Evolutionary conservation across 2,888 invertebrate species (phyloP).

Genomic region (Agrochola lychnidis): DNA sequence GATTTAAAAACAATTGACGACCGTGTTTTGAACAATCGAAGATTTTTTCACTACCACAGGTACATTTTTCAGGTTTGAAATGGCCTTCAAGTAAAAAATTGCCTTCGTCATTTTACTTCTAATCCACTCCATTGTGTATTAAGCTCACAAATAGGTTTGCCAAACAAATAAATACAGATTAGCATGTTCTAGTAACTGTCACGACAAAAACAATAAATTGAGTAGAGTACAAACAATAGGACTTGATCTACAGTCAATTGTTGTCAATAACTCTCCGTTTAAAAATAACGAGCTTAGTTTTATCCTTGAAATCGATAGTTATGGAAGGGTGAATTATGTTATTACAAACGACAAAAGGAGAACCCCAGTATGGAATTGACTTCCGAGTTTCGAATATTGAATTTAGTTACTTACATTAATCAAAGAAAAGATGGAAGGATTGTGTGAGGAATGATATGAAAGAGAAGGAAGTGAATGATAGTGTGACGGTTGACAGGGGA

Average conservation of each 20-base stretch:
- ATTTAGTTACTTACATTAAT: not conserved
- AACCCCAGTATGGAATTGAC: not conserved
- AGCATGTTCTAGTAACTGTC: constrained; percentile 15
- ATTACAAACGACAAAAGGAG: not conserved
- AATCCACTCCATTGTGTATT: constrained; percentile 15
- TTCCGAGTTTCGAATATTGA: not conserved
- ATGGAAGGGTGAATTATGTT: not conserved
- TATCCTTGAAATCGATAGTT: constrained; percentile 18
- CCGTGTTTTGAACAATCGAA: not conserved
- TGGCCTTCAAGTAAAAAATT: not conserved
- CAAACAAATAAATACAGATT: constrained; percentile 43
- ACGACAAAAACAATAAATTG: constrained; percentile 46
- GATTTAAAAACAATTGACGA: constrained; percentile 21
- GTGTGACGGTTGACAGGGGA: too few species aligned
- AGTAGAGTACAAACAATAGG: constrained; percentile 30
- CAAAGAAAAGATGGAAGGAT: too few species aligned
- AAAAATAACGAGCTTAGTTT: constrained; percentile 5
- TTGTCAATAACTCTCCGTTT: constrained; percentile 13
- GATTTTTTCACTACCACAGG: not conserved
- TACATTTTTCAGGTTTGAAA: not conserved
- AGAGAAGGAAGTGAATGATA: too few species aligned
- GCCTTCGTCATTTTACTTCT: constrained; percentile 3
- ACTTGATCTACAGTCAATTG: constrained; percentile 4
- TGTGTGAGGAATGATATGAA: too few species aligned
- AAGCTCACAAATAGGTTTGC: constrained; percentile 5